These are phyloP conservation scores for Monochamus saltuarius DNA, from an alignment of 1,140 invertebrate genomes.

Conservation along the genomic window DNA sequence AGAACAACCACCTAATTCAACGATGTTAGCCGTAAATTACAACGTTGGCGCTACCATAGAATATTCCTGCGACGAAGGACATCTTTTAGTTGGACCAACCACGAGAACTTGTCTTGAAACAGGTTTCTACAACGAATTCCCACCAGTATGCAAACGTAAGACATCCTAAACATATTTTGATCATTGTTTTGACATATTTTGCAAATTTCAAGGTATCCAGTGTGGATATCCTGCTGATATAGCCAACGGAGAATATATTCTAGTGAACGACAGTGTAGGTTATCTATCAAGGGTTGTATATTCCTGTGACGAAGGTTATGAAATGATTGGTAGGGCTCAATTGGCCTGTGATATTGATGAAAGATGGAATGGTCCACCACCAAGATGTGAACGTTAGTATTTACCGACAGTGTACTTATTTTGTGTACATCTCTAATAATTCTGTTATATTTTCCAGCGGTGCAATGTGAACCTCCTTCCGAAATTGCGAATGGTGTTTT, in stretches of 20 bases:
- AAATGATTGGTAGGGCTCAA: conserved; percentile 77
- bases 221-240: conserved; percentile 88
- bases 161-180: conserved; percentile 23
- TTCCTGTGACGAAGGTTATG: conserved; percentile 77
- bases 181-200: conserved; percentile 6
- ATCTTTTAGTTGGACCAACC: conserved; percentile 81
- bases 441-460: conserved; percentile 56
- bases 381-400: conserved; percentile 76
- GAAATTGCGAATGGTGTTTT: conserved; percentile 71
- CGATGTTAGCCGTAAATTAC: conserved; percentile 72
- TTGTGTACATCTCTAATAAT: neutral
- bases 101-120: conserved; percentile 83
- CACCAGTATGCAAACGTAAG: conserved; percentile 91
- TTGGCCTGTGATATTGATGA: conserved; percentile 90
- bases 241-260: conserved; percentile 74
- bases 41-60: conserved; percentile 85
- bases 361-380: conserved; percentile 91
- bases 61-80: conserved; percentile 83
- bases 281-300: conserved; percentile 86
- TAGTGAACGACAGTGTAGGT: conserved; percentile 80
- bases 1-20: conserved; percentile 91
- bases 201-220: conserved; percentile 70
- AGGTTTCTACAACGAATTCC: conserved; percentile 92
- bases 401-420: no score
- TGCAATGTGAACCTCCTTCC: conserved; percentile 74